Evolutionary conservation across 2,797 vertebrate genomes (phyloP), one percentile per base, ranked within the genome.

Genomic region (Pangasius larnaudii): DNA sequence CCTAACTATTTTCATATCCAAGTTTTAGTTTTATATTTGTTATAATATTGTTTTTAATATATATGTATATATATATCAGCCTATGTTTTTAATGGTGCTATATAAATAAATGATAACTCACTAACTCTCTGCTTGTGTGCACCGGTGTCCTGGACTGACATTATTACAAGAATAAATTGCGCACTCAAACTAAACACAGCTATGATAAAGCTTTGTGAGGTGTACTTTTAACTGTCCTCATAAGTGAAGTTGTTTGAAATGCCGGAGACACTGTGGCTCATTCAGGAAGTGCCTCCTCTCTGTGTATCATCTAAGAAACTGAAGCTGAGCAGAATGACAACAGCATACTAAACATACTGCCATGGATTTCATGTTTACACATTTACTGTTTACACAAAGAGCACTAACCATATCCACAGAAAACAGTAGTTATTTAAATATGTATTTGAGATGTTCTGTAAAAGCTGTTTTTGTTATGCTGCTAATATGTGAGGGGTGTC

Each of bases 311-410:
- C 88, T 89, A 77, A 84, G 84, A 75, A 79, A 85, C 85, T 82
- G 79, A 88, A 82, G 86, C 56, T 42, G 63, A 63, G 79, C 61
- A 82, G 65, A 65, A 81, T 86, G 72, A 51, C 59, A 88, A 85
- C 88, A 89, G 88, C 89, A 91, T 89, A 89, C 90, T 85, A 91
- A 90, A 90, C 78, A 89, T 19, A 56, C 42, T 65, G 87, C 61
- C 61, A 80, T 87, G 77, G 88, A 83, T 85, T 79, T 42, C 46
- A 65, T 75, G 39, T 65, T 83, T 42, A 83, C 79, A 81, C 36
- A 42, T 3, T 81, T 22, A 71, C 42, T 74, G 67, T 88, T 84
- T 77, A 84, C 71, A 65, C 3, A 39, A 65, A 56, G 39, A 33
- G n/a, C 10, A 36, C n/a, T 63, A 24, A 63, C 39, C 4, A 61